Percentiles rank a stretch among this genome's conserved stretches.
These are phyloP conservation scores for Aphyosemion australe DNA, from an alignment of 2,113 vertebrate species.

Conservation along the genomic window DNA sequence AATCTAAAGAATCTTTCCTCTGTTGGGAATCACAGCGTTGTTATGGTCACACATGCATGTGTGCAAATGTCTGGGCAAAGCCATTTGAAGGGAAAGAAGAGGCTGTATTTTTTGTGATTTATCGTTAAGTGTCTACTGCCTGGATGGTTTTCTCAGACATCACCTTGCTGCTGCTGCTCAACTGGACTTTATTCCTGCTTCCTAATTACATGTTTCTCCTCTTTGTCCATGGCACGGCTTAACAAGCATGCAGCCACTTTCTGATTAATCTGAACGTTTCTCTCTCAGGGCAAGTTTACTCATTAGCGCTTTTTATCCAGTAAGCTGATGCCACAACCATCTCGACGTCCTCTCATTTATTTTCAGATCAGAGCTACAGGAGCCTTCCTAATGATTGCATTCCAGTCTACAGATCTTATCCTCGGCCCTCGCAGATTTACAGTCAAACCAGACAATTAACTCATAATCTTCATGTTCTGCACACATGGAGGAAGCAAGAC, in stretches of 20 bases:
- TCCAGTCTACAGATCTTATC: conserved; percentile 21
- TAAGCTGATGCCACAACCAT: conserved; percentile 7
- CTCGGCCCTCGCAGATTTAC: conserved; percentile 10
- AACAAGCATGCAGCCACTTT: conserved; percentile 27
- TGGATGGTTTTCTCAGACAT: conserved; percentile 63
- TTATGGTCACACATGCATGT: conserved; percentile 22
- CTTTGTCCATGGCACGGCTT: conserved; percentile 23
- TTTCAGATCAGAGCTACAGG: conserved; percentile 15
- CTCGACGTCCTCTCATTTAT: conserved; percentile 45
- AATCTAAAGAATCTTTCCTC: conserved; percentile 16
- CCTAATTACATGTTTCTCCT: conserved; percentile 40
- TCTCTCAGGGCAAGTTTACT: conserved; percentile 21
- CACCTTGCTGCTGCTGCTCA: conserved; percentile 22
- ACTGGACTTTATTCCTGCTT: conserved; percentile 44
- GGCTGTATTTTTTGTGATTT: conserved; percentile 55
- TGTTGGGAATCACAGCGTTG: conserved; percentile 4
- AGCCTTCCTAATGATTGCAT: conserved; percentile 33
- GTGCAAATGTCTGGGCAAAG: conserved; percentile 28
- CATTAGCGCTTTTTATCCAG: conserved; percentile 25
- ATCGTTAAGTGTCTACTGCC: conserved; percentile 63
- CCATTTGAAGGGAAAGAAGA: conserved; percentile 45
- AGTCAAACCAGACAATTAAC: conserved; percentile 1
- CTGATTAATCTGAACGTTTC: conserved; percentile 31
- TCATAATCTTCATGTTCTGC: conserved; percentile 4
- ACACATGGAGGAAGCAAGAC: not conserved